Conservation (phyloP, 2,888 invertebrate genomes). For the Caenorhabditis becei region DNA sequence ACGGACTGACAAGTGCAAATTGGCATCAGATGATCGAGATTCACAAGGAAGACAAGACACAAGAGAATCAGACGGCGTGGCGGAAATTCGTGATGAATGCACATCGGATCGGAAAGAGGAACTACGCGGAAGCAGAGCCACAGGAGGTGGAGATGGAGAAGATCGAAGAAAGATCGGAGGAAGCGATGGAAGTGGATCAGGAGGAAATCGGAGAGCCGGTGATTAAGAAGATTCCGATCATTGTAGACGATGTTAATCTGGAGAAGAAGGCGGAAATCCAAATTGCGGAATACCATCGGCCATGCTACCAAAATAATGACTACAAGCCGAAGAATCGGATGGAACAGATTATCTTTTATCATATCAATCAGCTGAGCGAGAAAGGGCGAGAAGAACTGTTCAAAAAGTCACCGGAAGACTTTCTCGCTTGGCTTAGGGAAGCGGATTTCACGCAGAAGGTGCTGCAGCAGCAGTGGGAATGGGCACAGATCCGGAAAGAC, state of each 20-base stretch:
- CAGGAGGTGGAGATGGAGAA: background rate
- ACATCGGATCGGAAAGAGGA: constrained; percentile 10
- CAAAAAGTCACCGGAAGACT: constrained; percentile 3
- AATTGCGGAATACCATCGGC: constrained; percentile 21
- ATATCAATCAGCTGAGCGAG: constrained; percentile 5
- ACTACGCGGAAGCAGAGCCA: constrained; percentile 23
- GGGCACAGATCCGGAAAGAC: background rate
- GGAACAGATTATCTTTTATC: background rate
- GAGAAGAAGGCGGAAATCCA: background rate
- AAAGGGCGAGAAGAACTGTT: constrained; percentile 1
- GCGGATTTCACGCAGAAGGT: constrained; percentile 21
- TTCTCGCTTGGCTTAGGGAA: constrained; percentile 8
- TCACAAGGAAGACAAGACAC: background rate
- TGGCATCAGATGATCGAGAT: constrained; percentile 16
- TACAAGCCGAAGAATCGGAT: background rate
- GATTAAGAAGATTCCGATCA: too few relatives aligned
- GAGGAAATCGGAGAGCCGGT: too few relatives aligned
- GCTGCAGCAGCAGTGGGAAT: background rate
- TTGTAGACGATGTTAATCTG: background rate
- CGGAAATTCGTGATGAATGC: background rate
- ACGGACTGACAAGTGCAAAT: background rate
- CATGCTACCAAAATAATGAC: background rate
- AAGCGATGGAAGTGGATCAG: too few relatives aligned
- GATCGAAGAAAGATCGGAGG: too few relatives aligned
- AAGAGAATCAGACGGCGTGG: constrained; percentile 31